Percentiles rank a stretch among this genome's conserved stretches.
phyloP scores from a whole-genome alignment of 1,140 invertebrate species.

The Drosophila lacertosa region DNA sequence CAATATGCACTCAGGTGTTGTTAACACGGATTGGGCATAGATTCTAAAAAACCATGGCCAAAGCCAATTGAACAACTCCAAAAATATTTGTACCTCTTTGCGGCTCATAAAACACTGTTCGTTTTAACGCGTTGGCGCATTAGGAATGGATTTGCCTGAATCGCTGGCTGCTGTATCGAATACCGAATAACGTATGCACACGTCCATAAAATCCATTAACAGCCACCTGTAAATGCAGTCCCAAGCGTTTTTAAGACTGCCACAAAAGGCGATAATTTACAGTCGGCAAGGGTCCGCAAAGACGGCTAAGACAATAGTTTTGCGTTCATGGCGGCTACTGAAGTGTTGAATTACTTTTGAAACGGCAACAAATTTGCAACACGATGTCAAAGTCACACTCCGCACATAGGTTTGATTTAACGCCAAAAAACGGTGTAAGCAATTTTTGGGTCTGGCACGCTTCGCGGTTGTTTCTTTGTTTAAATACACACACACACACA shows the following conservation, averaged over 20 bases:
- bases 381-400: conserved; percentile 68
- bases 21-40: conserved; percentile 36
- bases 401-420: conserved; percentile 47
- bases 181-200: conserved; percentile 23
- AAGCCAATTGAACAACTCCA: conserved; percentile 25
- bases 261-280: conserved; percentile 40
- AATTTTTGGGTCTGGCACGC: conserved; percentile 56
- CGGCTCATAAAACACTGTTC: conserved; percentile 34
- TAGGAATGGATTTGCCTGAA: conserved; percentile 26
- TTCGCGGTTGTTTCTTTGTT: conserved; percentile 43
- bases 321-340: conserved; percentile 41
- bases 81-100: conserved; percentile 31
- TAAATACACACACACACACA: conserved; percentile 6
- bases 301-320: conserved; percentile 39
- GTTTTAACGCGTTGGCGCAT: background rate
- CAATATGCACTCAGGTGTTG: conserved; percentile 15
- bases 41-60: conserved; percentile 34
- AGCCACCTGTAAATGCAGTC: conserved; percentile 69
- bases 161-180: conserved; percentile 16
- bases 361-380: conserved; percentile 64
- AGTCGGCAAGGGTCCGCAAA: conserved; percentile 21
- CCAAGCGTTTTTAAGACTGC: background rate
- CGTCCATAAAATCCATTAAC: conserved; percentile 71
- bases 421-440: conserved; percentile 55
- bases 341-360: conserved; percentile 52